Evolutionary conservation across 2,113 vertebrate species (phyloP).

Genomic region (Zosterops hypoxanthus): DNA sequence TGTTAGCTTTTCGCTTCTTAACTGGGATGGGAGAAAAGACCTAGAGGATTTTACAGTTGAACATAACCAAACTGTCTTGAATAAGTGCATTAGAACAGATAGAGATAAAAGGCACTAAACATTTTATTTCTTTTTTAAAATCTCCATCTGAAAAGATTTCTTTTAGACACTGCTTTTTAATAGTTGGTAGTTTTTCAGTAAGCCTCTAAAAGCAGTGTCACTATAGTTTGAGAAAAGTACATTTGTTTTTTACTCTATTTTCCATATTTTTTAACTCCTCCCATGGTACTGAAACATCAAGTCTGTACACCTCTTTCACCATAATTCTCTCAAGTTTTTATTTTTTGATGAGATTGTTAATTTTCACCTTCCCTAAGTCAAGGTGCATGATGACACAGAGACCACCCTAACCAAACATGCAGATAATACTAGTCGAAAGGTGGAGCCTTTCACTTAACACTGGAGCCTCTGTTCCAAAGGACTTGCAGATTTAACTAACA

Average conservation of each 20-base stretch:
- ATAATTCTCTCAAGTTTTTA: neutral
- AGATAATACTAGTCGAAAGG: neutral
- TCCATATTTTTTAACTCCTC: conserved; percentile 49
- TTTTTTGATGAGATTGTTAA: neutral
- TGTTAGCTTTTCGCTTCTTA: conserved; percentile 70
- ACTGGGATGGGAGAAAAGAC: conserved; percentile 46
- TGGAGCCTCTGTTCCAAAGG: neutral
- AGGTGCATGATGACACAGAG: neutral
- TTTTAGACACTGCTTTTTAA: conserved; percentile 66
- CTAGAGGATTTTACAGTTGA: conserved; percentile 71
- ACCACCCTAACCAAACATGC: neutral
- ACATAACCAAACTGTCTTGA: conserved; percentile 73
- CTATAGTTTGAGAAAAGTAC: neutral
- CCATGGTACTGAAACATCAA: neutral
- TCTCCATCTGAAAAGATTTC: conserved; percentile 59
- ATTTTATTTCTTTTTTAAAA: conserved; percentile 57
- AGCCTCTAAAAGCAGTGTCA: conserved; percentile 58
- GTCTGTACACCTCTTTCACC: neutral
- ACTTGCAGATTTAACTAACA: neutral
- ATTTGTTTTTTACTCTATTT: conserved; percentile 52
- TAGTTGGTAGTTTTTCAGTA: conserved; percentile 64
- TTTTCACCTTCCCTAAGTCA: neutral
- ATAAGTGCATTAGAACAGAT: conserved; percentile 74
- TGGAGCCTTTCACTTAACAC: neutral
- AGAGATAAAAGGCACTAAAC: conserved; percentile 68